A percentile compares a stretch with the other conserved stretches of the same genome.
Evolutionary conservation across 2,113 vertebrate species (phyloP).

Genomic region (Myotis yumanensis): DNA sequence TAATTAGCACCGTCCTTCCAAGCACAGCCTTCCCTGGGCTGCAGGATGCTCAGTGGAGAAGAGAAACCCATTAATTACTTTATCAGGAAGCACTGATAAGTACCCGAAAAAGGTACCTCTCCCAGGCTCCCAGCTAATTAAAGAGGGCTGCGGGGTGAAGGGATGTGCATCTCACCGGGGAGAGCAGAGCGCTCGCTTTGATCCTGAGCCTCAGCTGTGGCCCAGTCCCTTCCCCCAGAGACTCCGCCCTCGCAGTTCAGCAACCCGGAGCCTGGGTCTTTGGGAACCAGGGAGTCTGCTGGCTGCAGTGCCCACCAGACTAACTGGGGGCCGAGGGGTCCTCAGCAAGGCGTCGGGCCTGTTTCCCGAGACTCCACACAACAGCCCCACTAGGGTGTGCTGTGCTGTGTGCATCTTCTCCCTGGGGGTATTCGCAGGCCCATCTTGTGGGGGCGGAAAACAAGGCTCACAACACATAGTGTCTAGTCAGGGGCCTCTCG

Average conservation of each 20-base stretch:
- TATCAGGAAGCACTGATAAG: slow-evolving; percentile 77
- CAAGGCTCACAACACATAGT: neutral
- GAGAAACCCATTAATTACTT: slow-evolving; percentile 77
- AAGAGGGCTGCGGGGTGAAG: slow-evolving; percentile 46
- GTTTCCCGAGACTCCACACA: neutral
- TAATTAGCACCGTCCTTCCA: slow-evolving; percentile 83
- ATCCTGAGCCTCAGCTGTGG: neutral
- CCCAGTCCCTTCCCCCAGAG: neutral
- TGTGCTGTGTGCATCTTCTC: neutral
- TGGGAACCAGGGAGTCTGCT: neutral
- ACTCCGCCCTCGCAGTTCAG: neutral
- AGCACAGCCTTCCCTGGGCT: slow-evolving; percentile 74
- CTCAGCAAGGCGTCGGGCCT: neutral
- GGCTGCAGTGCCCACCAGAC: neutral
- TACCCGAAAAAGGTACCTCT: slow-evolving; percentile 66
- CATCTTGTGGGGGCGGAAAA: neutral
- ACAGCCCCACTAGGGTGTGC: too few species aligned
- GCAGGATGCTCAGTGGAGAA: slow-evolving; percentile 70
- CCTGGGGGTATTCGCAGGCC: neutral
- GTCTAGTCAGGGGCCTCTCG: neutral
- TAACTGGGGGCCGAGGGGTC: neutral
- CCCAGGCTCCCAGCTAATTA: slow-evolving; percentile 73
- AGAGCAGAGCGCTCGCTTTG: neutral
- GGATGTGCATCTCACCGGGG: neutral
- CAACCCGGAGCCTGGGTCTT: neutral